Conservation (phyloP, 2,888 invertebrate genomes). For the Ectropis crepuscularia region DNA sequence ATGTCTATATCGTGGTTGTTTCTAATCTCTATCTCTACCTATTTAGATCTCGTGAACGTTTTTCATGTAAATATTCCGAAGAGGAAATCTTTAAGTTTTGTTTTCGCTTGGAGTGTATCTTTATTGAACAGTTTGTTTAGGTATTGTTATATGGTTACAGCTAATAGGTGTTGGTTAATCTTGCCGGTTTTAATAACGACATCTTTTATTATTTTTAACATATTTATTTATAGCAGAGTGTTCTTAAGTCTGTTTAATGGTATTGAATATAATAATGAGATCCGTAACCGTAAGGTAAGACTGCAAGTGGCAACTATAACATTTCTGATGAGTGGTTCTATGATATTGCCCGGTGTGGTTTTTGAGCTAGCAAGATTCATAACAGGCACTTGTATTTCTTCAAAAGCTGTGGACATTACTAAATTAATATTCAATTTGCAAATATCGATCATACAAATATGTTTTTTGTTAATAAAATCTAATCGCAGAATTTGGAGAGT, state of each 20-base stretch:
- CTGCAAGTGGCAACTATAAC: not conserved
- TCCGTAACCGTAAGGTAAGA: not conserved
- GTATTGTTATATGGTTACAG: not conserved
- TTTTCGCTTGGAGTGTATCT: not conserved
- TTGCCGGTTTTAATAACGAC: not conserved
- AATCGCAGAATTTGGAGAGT: not conserved
- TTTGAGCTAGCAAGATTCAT: not conserved
- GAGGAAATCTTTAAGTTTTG: not conserved
- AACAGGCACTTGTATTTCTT: not conserved
- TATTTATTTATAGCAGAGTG: not conserved
- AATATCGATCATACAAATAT: not conserved
- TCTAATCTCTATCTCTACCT: not conserved
- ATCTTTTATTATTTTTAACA: not conserved
- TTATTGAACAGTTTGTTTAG: not conserved
- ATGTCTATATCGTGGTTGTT: not conserved
- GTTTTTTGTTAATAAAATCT: not conserved
- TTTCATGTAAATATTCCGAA: not conserved
- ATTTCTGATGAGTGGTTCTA: constrained; percentile 1
- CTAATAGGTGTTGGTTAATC: not conserved
- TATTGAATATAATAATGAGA: not conserved
- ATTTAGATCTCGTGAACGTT: not conserved
- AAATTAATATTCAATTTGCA: not conserved
- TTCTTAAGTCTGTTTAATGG: not conserved
- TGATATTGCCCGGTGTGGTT: not conserved
- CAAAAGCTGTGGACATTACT: not conserved